Conservation (phyloP, 2,113 vertebrate species). For the Castor canadensis region DNA sequence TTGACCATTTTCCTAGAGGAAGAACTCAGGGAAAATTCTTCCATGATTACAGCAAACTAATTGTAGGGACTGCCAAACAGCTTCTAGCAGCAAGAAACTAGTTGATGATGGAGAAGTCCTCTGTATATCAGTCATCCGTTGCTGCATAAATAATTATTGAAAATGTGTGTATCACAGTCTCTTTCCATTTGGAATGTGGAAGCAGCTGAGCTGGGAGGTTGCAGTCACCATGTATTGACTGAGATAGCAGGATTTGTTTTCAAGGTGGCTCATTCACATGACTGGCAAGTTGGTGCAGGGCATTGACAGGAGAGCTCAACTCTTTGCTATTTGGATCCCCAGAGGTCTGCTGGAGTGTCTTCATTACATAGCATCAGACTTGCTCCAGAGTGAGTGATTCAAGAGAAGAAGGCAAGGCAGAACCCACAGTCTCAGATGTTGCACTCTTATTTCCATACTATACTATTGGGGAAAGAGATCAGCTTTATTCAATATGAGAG, state of each 20-base stretch:
- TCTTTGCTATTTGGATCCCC: neutral
- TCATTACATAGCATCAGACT: neutral
- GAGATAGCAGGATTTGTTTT: neutral
- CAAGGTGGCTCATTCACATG: neutral
- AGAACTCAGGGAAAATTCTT: neutral
- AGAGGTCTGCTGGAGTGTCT: neutral
- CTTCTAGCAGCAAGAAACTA: neutral
- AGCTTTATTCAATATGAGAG: fast-evolving
- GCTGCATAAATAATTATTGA: neutral
- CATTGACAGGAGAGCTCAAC: fast-evolving
- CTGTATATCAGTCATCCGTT: neutral
- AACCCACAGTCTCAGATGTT: neutral
- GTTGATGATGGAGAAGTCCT: neutral
- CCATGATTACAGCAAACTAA: neutral
- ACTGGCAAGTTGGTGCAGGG: neutral
- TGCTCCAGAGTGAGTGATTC: neutral
- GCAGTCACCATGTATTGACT: fast-evolving
- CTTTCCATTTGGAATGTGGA: neutral
- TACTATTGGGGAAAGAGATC: neutral
- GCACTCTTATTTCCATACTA: fast-evolving
- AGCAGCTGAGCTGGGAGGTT: neutral
- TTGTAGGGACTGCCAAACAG: neutral
- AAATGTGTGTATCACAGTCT: neutral
- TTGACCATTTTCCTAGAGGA: neutral
- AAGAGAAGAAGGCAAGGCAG: neutral